Evolutionary conservation across 2,888 invertebrate genomes (phyloP).

Genomic region (Oscheius myriophilus): DNA sequence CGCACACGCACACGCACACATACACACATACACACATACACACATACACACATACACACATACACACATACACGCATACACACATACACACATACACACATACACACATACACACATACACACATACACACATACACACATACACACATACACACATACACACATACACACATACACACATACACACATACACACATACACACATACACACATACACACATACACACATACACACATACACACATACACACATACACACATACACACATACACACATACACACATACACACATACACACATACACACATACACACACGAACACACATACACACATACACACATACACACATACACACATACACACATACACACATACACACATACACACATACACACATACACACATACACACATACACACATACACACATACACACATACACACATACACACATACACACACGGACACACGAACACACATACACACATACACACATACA

Average conservation of each 20-base stretch:
- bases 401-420: slow-evolving; percentile 1
- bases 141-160: not conserved
- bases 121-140: slow-evolving; percentile 2
- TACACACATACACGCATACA: not conserved
- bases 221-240: not conserved
- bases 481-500: slow-evolving; percentile 2
- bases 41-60: not conserved
- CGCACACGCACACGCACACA: no score
- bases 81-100: slow-evolving; percentile 2
- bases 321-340: slow-evolving; percentile 1
- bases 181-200: not conserved
- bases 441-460: slow-evolving; percentile 2
- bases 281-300: slow-evolving; percentile 1
- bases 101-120: slow-evolving; percentile 2
- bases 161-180: slow-evolving; percentile 1
- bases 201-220: slow-evolving; percentile 3
- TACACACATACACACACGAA: no score
- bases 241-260: slow-evolving; percentile 4
- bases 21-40: not conserved
- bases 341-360: slow-evolving; percentile 2
- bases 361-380: slow-evolving; percentile 2
- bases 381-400: not conserved
- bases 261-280: slow-evolving; percentile 1
- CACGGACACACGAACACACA: not conserved
- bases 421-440: slow-evolving; percentile 3